Conservation (phyloP, 1,140 invertebrate genomes). For the Trialeurodes vaporariorum region DNA sequence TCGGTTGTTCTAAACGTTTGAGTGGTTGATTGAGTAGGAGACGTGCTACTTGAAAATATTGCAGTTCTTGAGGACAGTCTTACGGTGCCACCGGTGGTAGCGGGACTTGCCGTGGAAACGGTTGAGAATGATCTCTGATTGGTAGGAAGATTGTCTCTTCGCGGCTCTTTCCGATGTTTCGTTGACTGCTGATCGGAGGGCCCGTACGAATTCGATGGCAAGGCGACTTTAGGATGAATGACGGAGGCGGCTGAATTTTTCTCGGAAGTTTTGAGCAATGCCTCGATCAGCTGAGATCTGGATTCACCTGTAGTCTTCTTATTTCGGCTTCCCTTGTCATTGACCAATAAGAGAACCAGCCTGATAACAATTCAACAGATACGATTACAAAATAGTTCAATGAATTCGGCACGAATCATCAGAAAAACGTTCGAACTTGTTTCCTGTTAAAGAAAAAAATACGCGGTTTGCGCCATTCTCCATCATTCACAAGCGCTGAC, state of each 20-base stretch:
- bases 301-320: constrained; percentile 48
- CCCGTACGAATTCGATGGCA: background rate
- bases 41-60: too few relatives aligned
- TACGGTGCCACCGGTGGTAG: background rate
- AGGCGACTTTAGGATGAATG: constrained; percentile 19
- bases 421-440: too few relatives aligned
- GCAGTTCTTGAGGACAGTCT: too few relatives aligned
- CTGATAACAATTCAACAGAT: background rate
- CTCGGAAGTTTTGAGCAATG: constrained; percentile 39
- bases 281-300: constrained; percentile 47
- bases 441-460: too few relatives aligned
- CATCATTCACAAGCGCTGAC: too few relatives aligned
- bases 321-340: constrained; percentile 40
- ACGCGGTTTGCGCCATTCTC: too few relatives aligned
- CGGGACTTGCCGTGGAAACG: background rate
- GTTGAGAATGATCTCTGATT: background rate
- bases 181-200: background rate
- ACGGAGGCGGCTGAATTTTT: constrained; percentile 30
- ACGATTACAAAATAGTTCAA: background rate
- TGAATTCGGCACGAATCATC: too few relatives aligned
- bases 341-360: constrained; percentile 59
- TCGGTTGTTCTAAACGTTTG: constrained; percentile 23
- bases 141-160: constrained; percentile 21
- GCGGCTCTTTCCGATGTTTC: constrained; percentile 12
- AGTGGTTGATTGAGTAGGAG: constrained; percentile 19